Percentiles rank a stretch among this genome's conserved stretches.
Evolutionary conservation across 2,888 invertebrate genomes (phyloP).

Genomic region (Oxycera nigricornis): DNA sequence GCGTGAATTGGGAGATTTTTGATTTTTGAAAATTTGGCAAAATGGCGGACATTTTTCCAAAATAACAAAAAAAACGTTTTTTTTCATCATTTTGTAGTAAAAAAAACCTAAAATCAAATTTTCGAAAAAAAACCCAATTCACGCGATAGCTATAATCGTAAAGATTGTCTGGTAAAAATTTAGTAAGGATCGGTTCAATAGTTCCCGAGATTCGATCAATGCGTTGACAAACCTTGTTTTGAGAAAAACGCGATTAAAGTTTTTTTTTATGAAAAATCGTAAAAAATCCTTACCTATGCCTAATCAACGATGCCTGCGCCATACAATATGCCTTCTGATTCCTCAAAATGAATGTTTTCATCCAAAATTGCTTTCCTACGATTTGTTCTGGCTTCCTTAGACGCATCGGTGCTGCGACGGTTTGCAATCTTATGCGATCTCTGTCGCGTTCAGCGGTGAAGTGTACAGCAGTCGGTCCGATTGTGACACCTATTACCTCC

Average conservation of each 20-base stretch:
- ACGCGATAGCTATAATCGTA: neutral
- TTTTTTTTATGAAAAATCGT: conserved; percentile 11
- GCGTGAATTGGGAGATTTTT: too few relatives aligned
- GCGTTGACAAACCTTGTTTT: neutral
- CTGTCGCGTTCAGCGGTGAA: conserved; percentile 41
- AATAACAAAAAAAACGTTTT: too few relatives aligned
- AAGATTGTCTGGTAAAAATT: conserved; percentile 2
- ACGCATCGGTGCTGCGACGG: conserved; percentile 44
- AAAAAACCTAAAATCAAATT: too few relatives aligned
- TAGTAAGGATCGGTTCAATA: neutral
- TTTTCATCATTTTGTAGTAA: too few relatives aligned
- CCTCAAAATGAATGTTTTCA: conserved; percentile 4
- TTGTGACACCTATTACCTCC: conserved; percentile 29
- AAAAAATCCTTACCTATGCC: neutral
- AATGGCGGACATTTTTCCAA: too few relatives aligned
- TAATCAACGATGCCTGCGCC: conserved; percentile 7
- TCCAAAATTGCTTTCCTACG: conserved; percentile 38
- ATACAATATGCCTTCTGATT: conserved; percentile 21
- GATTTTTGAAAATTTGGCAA: too few relatives aligned
- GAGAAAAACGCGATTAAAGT: conserved; percentile 9
- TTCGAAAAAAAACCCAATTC: too few relatives aligned
- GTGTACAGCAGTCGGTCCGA: conserved; percentile 44
- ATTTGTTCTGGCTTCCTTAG: conserved; percentile 47
- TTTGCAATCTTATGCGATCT: conserved; percentile 42
- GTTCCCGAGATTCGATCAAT: conserved; percentile 4